These are phyloP conservation scores for Osmerus eperlanus DNA, from an alignment of 2,113 vertebrate species.

Conservation along the genomic window DNA sequence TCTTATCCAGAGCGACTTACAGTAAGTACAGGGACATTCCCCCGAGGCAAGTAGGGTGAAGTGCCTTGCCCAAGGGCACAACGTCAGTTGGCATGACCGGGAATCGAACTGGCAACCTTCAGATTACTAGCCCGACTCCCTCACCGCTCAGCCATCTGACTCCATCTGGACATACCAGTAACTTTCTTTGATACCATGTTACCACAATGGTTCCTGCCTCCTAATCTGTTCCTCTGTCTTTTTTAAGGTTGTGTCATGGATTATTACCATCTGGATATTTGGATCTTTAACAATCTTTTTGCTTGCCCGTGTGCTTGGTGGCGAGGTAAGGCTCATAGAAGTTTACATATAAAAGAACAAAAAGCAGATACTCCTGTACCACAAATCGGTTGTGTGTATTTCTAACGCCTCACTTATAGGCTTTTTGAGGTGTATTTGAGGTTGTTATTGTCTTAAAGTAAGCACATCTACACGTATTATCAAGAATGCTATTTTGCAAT, in stretches of 20 bases:
- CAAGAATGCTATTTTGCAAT: background rate
- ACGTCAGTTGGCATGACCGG: too few relatives aligned
- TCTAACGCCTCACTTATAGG: background rate
- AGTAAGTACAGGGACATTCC: too few relatives aligned
- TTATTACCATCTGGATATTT: slow-evolving; percentile 99
- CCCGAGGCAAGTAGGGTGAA: too few relatives aligned
- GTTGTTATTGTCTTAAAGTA: background rate
- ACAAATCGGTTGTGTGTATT: background rate
- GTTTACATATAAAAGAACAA: background rate
- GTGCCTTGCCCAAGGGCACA: too few relatives aligned
- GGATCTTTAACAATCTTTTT: slow-evolving; percentile 96
- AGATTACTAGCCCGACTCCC: too few relatives aligned
- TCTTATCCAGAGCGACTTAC: too few relatives aligned
- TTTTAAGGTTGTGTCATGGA: slow-evolving; percentile 97
- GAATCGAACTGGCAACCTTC: too few relatives aligned
- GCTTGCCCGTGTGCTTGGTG: slow-evolving; percentile 95
- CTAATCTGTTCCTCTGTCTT: slow-evolving; percentile 18
- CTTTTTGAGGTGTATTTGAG: background rate
- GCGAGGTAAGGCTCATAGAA: slow-evolving; percentile 81
- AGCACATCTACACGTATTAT: background rate
- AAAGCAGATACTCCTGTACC: background rate
- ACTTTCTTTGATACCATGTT: background rate
- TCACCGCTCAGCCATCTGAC: too few relatives aligned
- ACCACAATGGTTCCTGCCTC: too few relatives aligned
- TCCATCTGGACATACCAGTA: background rate